Base-by-base conservation (phyloP, 2,113 vertebrate species). In the Neolamprologus variostigma region DNA sequence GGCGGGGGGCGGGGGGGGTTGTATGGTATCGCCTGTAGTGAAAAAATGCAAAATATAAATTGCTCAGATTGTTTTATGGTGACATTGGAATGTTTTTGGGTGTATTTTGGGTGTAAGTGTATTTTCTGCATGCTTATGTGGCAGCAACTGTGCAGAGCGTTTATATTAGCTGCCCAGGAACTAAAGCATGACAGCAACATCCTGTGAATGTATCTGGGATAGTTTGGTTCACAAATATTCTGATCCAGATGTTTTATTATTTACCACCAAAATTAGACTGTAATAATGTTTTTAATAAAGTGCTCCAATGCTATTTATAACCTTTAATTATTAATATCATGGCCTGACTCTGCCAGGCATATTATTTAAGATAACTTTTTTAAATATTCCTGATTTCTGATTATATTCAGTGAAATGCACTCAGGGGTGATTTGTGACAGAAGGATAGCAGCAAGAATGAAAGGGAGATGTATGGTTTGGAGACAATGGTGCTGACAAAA, bases 341-440 rank as follows among this genome's bases (percentile, higher is more conserved):
- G 21, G 8, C 5, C 21, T 0, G 66, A 73, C 21, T 45, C 21
- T 45, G 13, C 13, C 40, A 23, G 66, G 5, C 21, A 40, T 42
- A 23, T 71, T 71, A 42, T 68, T 3, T 23, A 37, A 0, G 63
- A 68, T 23, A 68, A 14, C 28, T 8, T 19, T 61, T 28, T 0
- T 0, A 26, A 28, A 28, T 59, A 31, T 59, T 31, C 57, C 14
- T 31, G 57, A 61, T 31, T 17, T 61, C 57, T 61, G 57, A 61
- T 61, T 61, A 31, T 6, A 31, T 61, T 61, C 26, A 61, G 57
- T 9, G 57, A 61, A 61, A 3, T 61, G 26, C 57, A 61, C 57
- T 17, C 26, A 61, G 8, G 0, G 59, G 17, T 35, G 31, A 63
- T 63, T 63, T 63, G 59, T 63, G 59, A 63, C 0, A 1, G 59